Evolutionary conservation across 2,113 vertebrate species (phyloP), one percentile per base, ranked within the genome.

Genomic region (Chlorodrepanis virens): DNA sequence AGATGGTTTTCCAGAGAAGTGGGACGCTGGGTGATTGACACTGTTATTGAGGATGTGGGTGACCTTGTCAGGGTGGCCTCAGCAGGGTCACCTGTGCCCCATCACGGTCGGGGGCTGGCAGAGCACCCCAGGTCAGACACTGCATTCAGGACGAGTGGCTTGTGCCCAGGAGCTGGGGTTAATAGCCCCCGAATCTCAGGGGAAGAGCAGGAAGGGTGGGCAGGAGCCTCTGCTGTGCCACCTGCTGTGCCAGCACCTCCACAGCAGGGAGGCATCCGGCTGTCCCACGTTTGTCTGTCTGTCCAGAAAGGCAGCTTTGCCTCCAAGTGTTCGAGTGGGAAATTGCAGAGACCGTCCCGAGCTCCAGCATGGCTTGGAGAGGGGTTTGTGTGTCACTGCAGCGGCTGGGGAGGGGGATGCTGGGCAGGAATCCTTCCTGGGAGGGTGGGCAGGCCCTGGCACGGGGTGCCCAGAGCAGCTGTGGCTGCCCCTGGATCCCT

Each of bases 161-260:
- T 25, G 3, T 19, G 57, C 40, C 42, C 77, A 18, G 39, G 4
- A 35, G 9, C 25, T 1, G 57, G 22, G 33, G 0, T 14, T 6
- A 3, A 37, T 1, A 19, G 8, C 10, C 75, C 45, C 22, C 1
- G 0, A 13, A 2, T 7, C 12, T 2, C 47, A 23, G 3, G 42
- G 28, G 25, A 11, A 33, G 40, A 79, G 15, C 39, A 2, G 60
- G 8, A 39, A 13, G 19, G 50, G 9, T 5, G 12, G 10, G 72
- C 77, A 86, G 87, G n/a, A 63, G 69, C n/a, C 13, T 21, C 33
- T 39, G 86, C 85, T 39, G 12, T 19, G 49, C 56, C 33, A 14
- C 40, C 31, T 17, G 59, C 56, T 16, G 49, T 37, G 67, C 49
- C 81, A 6, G 33, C 19, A 14, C 20, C 11, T 12, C 28, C 78